Conservation (phyloP, 2,888 invertebrate species). For the Acleris emargana region DNA sequence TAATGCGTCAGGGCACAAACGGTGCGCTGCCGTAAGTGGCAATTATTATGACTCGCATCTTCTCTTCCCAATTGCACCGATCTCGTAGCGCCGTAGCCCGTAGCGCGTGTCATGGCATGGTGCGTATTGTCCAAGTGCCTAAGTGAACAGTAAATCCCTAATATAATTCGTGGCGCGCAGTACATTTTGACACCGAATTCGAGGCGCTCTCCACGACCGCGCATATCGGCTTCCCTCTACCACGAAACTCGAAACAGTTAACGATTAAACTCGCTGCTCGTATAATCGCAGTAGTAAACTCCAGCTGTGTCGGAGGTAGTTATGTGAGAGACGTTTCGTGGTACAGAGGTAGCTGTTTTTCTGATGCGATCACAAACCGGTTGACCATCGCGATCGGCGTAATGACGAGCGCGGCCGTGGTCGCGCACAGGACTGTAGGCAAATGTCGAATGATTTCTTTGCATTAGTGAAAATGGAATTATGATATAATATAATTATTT, state of each 20-base stretch:
- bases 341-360: conserved; percentile 76
- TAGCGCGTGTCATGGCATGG: conserved; percentile 33
- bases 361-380: conserved; percentile 81
- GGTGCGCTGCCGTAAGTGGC: neutral
- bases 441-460: conserved; percentile 70
- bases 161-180: conserved; percentile 60
- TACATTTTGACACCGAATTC: conserved; percentile 73
- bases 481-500: neutral
- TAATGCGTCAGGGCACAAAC: neutral
- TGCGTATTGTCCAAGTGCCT: conserved; percentile 22
- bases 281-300: conserved; percentile 8
- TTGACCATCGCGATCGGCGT: conserved; percentile 77
- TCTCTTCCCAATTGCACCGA: conserved; percentile 13
- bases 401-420: conserved; percentile 65
- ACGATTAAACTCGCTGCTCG: conserved; percentile 1
- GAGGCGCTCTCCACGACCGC: conserved; percentile 65
- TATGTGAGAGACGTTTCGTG: conserved; percentile 47
- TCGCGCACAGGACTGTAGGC: conserved; percentile 56
- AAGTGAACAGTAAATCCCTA: conserved; percentile 38
- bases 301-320: conserved; percentile 25
- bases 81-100: conserved; percentile 24
- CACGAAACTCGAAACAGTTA: conserved; percentile 45
- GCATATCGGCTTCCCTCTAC: conserved; percentile 66
- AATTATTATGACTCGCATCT: conserved; percentile 8
- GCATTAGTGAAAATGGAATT: conserved; percentile 62